Evolutionary conservation across 2,113 vertebrate species (phyloP).

Genomic region (Serinus canaria): DNA sequence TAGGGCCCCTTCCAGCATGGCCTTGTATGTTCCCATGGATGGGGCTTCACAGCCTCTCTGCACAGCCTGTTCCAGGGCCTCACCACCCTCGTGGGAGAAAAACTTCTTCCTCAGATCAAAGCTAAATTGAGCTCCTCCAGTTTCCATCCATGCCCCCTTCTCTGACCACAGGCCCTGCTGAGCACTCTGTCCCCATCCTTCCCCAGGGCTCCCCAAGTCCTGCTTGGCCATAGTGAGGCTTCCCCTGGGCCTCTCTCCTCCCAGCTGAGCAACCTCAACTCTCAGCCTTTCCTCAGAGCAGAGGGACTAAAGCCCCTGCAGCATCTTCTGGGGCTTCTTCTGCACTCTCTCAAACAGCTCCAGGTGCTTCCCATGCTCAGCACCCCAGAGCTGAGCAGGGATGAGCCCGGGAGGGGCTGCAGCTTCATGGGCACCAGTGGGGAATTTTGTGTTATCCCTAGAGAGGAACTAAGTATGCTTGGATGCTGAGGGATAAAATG

Average conservation of each 20-base stretch:
- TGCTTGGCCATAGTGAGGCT: fast-evolving
- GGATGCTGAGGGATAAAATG: background rate
- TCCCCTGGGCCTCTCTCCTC: background rate
- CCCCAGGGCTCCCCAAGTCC: too few relatives aligned
- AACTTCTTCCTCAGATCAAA: background rate
- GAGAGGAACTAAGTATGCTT: fast-evolving
- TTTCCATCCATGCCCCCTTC: background rate
- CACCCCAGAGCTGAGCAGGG: background rate
- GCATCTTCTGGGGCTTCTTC: background rate
- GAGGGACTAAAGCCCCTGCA: background rate
- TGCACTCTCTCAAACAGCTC: background rate
- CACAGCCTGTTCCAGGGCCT: background rate
- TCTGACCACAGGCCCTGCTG: background rate
- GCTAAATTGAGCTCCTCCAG: background rate
- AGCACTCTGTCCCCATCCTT: background rate
- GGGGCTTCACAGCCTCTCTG: background rate
- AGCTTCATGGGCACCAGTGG: background rate
- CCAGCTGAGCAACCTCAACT: background rate
- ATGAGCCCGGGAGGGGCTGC: background rate
- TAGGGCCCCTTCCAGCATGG: background rate
- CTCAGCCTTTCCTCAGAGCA: background rate
- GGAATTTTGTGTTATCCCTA: background rate
- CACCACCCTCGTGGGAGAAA: background rate
- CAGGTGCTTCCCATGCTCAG: background rate
- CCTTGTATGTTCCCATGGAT: background rate